Percentiles rank a stretch among this genome's conserved stretches.
Evolutionary conservation across 2,113 vertebrate genomes (phyloP).

Genomic region (Mobula hypostoma): DNA sequence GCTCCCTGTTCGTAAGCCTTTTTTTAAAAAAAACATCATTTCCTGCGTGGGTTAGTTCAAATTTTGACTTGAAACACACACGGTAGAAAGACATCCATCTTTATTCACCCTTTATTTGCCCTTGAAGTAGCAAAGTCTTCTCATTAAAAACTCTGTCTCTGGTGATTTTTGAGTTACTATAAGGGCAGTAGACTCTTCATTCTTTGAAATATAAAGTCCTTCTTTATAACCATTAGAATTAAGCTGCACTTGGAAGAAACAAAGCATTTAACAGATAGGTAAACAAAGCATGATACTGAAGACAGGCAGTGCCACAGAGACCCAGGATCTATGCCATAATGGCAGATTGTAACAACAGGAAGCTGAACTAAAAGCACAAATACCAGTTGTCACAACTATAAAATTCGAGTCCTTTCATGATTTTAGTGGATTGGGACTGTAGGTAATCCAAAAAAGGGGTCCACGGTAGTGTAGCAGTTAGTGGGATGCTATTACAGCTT

Average conservation of each 20-base stretch:
- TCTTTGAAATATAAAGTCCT: not conserved
- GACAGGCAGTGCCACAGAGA: not conserved
- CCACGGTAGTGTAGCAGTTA: too few species aligned
- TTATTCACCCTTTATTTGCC: too few species aligned
- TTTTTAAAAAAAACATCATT: too few species aligned
- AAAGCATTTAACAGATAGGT: not conserved
- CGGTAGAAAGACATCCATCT: too few species aligned
- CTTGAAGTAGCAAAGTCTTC: too few species aligned
- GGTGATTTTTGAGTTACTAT: too few species aligned
- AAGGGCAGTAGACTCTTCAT: not conserved
- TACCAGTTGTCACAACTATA: not conserved
- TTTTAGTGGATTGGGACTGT: not conserved
- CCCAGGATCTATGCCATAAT: too few species aligned
- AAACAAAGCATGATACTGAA: not conserved
- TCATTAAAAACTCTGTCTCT: too few species aligned
- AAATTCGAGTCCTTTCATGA: not conserved
- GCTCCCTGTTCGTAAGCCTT: too few species aligned
- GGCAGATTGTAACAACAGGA: not conserved
- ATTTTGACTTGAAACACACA: too few species aligned
- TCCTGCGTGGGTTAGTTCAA: too few species aligned
- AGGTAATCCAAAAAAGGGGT: not conserved
- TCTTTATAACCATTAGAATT: not conserved
- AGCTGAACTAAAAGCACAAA: not conserved
- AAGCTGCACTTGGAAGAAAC: not conserved
- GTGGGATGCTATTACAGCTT: too few species aligned